Evolutionary conservation across 2,888 invertebrate species (phyloP).

Genomic region (Apocheima hispidaria): DNA sequence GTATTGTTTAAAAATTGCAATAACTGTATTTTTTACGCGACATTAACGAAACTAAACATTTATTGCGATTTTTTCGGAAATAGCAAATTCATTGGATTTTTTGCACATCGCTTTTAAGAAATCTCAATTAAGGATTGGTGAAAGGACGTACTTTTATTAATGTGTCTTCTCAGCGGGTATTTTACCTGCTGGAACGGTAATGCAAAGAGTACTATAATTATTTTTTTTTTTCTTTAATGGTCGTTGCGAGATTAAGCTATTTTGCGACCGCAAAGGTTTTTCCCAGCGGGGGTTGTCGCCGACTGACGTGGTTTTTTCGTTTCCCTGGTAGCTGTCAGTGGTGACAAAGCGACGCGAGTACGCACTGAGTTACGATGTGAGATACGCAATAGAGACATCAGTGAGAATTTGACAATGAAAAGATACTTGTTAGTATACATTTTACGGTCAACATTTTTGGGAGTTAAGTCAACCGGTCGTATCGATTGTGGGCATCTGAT

Average conservation of each 20-base stretch:
- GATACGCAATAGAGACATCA: constrained; percentile 51
- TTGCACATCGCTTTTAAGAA: constrained; percentile 32
- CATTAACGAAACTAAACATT: constrained; percentile 33
- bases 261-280: constrained; percentile 78
- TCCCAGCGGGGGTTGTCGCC: constrained; percentile 73
- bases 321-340: constrained; percentile 73
- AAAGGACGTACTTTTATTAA: constrained; percentile 48
- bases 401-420: constrained; percentile 54
- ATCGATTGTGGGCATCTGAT: constrained; percentile 9
- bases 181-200: constrained; percentile 63
- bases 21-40: constrained; percentile 36
- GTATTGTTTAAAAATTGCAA: constrained; percentile 49
- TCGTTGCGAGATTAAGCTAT: constrained; percentile 73
- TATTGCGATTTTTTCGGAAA: constrained; percentile 19
- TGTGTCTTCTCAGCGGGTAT: constrained; percentile 72
- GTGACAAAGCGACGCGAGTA: constrained; percentile 61
- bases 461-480: not conserved
- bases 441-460: constrained; percentile 53
- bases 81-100: constrained; percentile 5
- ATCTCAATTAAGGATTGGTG: constrained; percentile 39
- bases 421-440: constrained; percentile 43
- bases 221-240: constrained; percentile 53
- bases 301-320: constrained; percentile 64
- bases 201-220: constrained; percentile 58
- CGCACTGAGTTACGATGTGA: constrained; percentile 47